Conservation (phyloP, 2,888 invertebrate genomes). For the Netelia fuscicornis region DNA sequence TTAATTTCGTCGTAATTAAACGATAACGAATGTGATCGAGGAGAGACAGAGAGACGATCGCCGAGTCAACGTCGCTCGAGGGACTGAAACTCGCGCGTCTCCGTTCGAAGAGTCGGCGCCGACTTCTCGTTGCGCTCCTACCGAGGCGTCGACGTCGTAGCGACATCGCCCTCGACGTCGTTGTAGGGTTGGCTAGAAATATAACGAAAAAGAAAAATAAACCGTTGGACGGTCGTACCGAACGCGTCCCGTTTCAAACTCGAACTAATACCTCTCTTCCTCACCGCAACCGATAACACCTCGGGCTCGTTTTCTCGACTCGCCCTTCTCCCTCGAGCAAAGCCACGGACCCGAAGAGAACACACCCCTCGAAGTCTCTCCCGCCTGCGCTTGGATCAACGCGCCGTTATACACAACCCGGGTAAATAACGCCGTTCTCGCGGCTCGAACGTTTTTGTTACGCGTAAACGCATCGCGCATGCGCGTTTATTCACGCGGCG, state of each 20-base stretch:
- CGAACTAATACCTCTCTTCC: slow-evolving; percentile 48
- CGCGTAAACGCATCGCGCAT: too few relatives aligned
- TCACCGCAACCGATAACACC: slow-evolving; percentile 11
- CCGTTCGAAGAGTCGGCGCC: neutral
- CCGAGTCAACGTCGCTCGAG: neutral
- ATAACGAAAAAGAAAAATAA: slow-evolving; percentile 69
- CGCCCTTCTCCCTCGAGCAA: slow-evolving; percentile 39
- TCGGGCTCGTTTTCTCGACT: slow-evolving; percentile 29
- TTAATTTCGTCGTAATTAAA: neutral
- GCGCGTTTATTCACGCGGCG: too few relatives aligned
- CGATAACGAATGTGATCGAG: neutral
- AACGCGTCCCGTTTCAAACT: slow-evolving; percentile 53
- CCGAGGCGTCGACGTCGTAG: slow-evolving; percentile 14
- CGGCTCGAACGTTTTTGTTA: too few relatives aligned
- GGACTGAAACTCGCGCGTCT: neutral
- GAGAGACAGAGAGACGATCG: neutral
- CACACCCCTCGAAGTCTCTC: slow-evolving; percentile 36
- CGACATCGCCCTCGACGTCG: slow-evolving; percentile 54
- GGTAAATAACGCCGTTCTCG: too few relatives aligned
- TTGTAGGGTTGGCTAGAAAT: slow-evolving; percentile 44
- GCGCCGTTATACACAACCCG: slow-evolving; percentile 4
- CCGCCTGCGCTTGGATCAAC: slow-evolving; percentile 45
- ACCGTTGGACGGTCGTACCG: slow-evolving; percentile 60
- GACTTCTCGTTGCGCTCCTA: slow-evolving; percentile 59
- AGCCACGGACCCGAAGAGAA: slow-evolving; percentile 20